Evolutionary conservation across 92 coral and sea anemone species (phyloP).

Genomic region (Blastomussa wellsi): DNA sequence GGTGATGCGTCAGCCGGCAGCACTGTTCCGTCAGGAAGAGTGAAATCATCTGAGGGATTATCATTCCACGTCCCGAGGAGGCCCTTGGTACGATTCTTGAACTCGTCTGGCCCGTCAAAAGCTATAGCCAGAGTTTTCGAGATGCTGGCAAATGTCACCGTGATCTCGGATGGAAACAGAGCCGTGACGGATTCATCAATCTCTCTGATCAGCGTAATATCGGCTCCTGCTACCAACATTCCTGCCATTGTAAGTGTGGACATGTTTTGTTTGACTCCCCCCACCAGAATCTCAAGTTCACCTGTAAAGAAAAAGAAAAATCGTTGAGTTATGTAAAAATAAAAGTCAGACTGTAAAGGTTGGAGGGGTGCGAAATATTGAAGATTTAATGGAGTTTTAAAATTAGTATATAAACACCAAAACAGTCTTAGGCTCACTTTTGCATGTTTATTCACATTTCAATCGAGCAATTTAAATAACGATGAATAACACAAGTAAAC

Average conservation of each 20-base stretch:
- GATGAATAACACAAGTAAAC: neutral
- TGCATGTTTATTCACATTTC: neutral
- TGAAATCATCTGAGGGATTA: conserved; percentile 63
- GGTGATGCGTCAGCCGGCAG: conserved; percentile 66
- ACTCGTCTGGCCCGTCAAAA: conserved; percentile 54
- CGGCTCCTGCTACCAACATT: conserved; percentile 5
- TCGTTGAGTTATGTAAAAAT: no score
- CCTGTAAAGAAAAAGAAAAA: neutral
- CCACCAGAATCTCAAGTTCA: conserved; percentile 21
- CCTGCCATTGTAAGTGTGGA: conserved; percentile 1
- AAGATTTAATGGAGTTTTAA: no score
- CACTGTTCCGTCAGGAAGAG: conserved; percentile 67
- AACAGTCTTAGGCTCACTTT: no score
- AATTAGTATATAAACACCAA: no score
- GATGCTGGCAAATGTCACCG: conserved; percentile 51
- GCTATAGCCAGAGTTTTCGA: conserved; percentile 50
- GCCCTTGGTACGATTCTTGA: conserved; percentile 68
- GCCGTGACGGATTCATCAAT: conserved; percentile 24
- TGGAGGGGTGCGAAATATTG: no score
- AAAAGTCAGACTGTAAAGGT: no score
- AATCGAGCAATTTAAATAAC: no score
- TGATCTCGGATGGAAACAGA: conserved; percentile 52
- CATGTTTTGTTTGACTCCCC: conserved; percentile 24
- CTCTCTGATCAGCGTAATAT: conserved; percentile 35
- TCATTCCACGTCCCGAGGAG: conserved; percentile 84